Evolutionary conservation across 2,113 vertebrate genomes (phyloP), one percentile per base, ranked within the genome.

Genomic region (Scartelaos histophorus): DNA sequence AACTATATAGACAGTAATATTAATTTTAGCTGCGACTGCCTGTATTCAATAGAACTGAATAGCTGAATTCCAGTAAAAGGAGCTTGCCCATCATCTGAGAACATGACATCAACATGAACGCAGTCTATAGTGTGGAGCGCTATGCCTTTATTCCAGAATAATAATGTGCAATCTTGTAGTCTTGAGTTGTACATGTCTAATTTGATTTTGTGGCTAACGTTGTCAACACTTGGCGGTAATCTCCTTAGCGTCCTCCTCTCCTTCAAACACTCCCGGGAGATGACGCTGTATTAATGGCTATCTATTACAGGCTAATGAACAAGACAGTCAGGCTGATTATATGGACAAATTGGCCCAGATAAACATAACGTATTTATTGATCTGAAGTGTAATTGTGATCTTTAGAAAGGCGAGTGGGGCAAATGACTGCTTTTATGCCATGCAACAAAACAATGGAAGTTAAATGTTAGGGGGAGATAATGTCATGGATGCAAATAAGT

Each of bases 261-360:
- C 51, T 70, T 70, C 35, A 60, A 75, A 69, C 29, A 69, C 38
- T 58, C 34, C 29, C 3, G 7, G 56, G 0, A 49, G 35, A 70
- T 80, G 69, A 71, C 12, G 0, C 4, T 64, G 54, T 71, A 69
- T 73, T 77, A 67, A 70, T 53, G 73, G 62, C 47, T 73, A 54
- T 79, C 58, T 67, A 43, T 62, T 77, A 58, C 61, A 19, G 16
- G 74, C 49, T 62, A 79, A 73, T 81, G 49, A 77, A 73, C 35
- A 72, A 68, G 74, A 58, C 56, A 61, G 21, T 62, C 54, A 71
- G 47, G 7, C 46, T 3, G 12, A 71, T 79, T 76, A 66, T 71
- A 51, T 24, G 57, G 67, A 25, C 64, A 79, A 54, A 76, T 19
- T 70, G 53, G 22, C 73, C 49, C 11, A 68, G 57, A 76, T 70